phyloP scores from a whole-genome alignment of 2,888 invertebrate genomes.

The Lissocephala sabroskyi region DNA sequence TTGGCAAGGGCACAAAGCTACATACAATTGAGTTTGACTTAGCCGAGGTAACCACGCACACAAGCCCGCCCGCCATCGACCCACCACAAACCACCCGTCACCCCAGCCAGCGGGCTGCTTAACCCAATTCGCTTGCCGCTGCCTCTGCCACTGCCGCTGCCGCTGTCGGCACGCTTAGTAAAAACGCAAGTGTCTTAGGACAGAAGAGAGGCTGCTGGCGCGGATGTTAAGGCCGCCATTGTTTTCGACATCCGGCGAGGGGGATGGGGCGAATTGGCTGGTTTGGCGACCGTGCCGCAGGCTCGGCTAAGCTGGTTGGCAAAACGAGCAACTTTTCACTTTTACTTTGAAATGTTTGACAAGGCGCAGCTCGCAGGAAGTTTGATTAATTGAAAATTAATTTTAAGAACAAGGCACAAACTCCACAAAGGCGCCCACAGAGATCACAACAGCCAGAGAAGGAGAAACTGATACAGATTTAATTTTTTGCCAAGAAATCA shows the following conservation, averaged over 20 bases:
- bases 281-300: too few species aligned
- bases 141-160: conserved; percentile 6
- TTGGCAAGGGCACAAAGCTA: conserved; percentile 54
- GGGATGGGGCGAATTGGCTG: background rate
- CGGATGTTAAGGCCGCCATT: conserved; percentile 17
- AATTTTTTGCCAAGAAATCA: too few species aligned
- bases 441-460: too few species aligned
- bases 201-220: too few species aligned
- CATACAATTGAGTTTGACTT: conserved; percentile 58
- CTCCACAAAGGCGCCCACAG: too few species aligned
- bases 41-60: conserved; percentile 34
- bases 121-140: conserved; percentile 48
- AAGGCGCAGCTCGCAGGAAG: background rate
- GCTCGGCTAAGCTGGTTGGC: conserved; percentile 8
- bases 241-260: conserved; percentile 23
- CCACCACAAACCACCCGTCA: conserved; percentile 8
- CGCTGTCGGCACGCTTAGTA: too few species aligned
- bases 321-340: conserved; percentile 38
- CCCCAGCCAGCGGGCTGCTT: conserved; percentile 39
- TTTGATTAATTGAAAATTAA: too few species aligned
- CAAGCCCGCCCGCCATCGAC: conserved; percentile 13
- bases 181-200: conserved; percentile 42
- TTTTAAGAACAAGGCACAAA: too few species aligned
- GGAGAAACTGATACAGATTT: too few species aligned
- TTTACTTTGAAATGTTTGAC: conserved; percentile 25